phyloP scores from a whole-genome alignment of 2,113 vertebrate genomes.

The Gallinago paraguaiae region DNA sequence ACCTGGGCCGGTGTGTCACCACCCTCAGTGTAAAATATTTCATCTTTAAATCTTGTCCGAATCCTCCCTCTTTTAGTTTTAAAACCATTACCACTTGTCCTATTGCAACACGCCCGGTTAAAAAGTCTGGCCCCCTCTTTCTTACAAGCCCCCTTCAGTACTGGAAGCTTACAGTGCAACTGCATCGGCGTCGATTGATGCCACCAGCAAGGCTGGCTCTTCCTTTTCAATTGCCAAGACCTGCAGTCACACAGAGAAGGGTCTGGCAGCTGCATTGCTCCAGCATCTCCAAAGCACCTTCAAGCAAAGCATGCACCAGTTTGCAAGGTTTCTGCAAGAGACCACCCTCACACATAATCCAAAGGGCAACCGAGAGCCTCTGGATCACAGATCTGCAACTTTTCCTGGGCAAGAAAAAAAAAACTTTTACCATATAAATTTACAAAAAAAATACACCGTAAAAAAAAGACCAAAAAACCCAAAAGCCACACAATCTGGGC shows the following conservation, averaged over 20 bases:
- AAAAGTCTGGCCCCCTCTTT: neutral
- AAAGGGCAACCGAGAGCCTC: neutral
- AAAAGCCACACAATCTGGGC: neutral
- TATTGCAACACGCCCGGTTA: neutral
- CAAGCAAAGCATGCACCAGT: neutral
- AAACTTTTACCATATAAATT: neutral
- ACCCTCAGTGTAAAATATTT: neutral
- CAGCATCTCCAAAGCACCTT: neutral
- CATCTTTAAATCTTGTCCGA: neutral
- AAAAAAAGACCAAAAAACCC: neutral
- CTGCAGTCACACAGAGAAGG: neutral
- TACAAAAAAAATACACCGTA: accelerated
- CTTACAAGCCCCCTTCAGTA: neutral
- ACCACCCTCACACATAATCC: neutral
- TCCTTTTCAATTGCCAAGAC: neutral
- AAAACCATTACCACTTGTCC: neutral
- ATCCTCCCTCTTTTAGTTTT: neutral
- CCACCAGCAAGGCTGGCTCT: neutral
- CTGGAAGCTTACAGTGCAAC: neutral
- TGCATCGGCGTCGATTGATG: neutral
- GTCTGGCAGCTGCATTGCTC: neutral
- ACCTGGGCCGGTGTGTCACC: neutral
- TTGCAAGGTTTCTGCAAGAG: neutral
- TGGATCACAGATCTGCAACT: neutral
- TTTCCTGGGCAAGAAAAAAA: neutral